Conservation (phyloP, 1,140 invertebrate genomes). For the Brachionus asplanchnoidis region DNA sequence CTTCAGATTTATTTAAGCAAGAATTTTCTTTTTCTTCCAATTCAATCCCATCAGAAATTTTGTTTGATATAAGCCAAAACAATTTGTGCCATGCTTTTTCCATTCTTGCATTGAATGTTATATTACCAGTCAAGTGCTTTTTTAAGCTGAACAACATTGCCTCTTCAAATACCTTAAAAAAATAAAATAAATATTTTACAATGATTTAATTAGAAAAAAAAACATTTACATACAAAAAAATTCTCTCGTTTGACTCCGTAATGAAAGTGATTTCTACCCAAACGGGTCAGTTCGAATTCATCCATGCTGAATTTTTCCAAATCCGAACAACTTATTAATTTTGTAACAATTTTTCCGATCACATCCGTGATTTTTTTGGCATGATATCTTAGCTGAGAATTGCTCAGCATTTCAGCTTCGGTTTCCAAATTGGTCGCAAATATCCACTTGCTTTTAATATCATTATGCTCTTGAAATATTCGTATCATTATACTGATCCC, state of each 20-base stretch:
- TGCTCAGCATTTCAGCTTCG: slow-evolving; percentile 30
- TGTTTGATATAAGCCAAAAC: background rate
- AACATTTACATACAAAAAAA: background rate
- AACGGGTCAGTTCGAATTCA: background rate
- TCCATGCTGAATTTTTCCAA: background rate
- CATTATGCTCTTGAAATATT: slow-evolving; percentile 29
- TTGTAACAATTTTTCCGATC: background rate
- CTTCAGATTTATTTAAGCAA: background rate
- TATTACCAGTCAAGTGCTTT: background rate
- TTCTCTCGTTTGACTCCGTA: slow-evolving; percentile 20
- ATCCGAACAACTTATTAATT: background rate
- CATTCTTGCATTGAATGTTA: background rate
- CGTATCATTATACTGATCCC: slow-evolving; percentile 19
- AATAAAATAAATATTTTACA: background rate
- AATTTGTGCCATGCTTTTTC: slow-evolving; percentile 6
- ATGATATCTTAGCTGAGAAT: slow-evolving; percentile 39
- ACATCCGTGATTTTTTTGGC: slow-evolving; percentile 20
- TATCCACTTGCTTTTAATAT: slow-evolving; percentile 27
- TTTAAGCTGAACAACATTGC: background rate
- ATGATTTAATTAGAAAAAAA: background rate
- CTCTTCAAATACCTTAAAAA: slow-evolving; percentile 24
- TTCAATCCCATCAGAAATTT: slow-evolving; percentile 24
- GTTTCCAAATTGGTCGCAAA: slow-evolving; percentile 40
- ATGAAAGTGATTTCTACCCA: slow-evolving; percentile 37
- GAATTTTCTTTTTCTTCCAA: slow-evolving; percentile 23